These are phyloP conservation scores for Nipponia nippon DNA, from an alignment of 2,113 vertebrate species.

Conservation along the genomic window DNA sequence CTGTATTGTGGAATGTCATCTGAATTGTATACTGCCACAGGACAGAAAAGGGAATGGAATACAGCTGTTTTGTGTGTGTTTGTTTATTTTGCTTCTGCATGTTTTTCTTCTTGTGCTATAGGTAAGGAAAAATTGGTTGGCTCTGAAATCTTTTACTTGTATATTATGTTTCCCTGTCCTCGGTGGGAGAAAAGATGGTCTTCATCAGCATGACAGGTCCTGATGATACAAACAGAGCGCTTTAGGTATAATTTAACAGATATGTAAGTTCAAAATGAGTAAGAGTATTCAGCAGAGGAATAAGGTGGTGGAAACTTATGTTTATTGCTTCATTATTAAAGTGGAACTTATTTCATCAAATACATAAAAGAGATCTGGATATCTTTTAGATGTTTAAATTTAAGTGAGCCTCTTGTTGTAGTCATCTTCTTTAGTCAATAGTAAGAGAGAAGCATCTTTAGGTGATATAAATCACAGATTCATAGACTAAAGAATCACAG, in stretches of 20 bases:
- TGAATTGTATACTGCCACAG: neutral
- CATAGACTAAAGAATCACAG: neutral
- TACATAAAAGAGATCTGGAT: neutral
- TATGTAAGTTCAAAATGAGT: neutral
- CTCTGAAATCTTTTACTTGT: neutral
- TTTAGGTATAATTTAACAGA: neutral
- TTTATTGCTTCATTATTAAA: neutral
- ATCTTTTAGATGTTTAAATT: neutral
- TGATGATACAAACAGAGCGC: neutral
- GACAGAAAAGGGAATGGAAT: neutral
- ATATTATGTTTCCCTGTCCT: neutral
- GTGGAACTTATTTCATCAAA: neutral
- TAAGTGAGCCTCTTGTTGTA: neutral
- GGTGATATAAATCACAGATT: neutral
- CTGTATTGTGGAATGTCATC: neutral
- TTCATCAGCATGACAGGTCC: neutral
- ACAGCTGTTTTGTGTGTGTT: neutral
- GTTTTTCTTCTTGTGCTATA: neutral
- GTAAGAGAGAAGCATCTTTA: neutral
- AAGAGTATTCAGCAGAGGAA: neutral
- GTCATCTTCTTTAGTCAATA: neutral
- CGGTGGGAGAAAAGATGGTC: neutral
- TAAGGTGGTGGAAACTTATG: neutral
- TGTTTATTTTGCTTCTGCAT: neutral
- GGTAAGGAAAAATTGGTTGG: neutral